These are phyloP conservation scores for Gallirallus australis DNA, from an alignment of 2,797 vertebrate genomes.

Conservation along the genomic window DNA sequence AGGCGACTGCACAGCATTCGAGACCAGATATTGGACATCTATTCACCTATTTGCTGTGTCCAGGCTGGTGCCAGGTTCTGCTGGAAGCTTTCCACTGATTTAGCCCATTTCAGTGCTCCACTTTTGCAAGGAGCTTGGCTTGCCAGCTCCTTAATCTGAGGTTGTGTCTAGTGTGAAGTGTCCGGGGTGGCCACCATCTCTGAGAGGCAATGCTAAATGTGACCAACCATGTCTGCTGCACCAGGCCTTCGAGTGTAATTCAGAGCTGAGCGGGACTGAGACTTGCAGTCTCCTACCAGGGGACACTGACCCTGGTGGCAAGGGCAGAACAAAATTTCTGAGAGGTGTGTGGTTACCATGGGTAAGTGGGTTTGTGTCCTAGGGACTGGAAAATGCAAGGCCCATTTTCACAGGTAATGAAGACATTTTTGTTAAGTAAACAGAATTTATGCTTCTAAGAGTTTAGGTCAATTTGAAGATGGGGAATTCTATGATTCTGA, in stretches of 20 bases:
- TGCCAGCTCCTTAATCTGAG: not conserved
- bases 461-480: not conserved
- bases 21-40: not conserved
- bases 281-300: not conserved
- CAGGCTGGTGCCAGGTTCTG: not conserved
- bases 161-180: not conserved
- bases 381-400: not conserved
- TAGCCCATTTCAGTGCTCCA: not conserved
- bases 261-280: not conserved
- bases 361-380: not conserved
- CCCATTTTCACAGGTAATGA: not conserved
- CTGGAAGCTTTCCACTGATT: not conserved
- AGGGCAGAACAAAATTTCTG: not conserved
- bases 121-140: not conserved
- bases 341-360: not conserved
- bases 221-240: not conserved
- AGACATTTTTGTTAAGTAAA: not conserved
- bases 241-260: accelerated
- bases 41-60: not conserved
- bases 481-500: not conserved
- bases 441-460: not conserved
- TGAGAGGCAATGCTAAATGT: not conserved
- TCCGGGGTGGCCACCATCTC: not conserved
- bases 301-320: not conserved
- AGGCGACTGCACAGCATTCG: not conserved